Base-by-base conservation (phyloP, 2,888 invertebrate genomes). In the Pinctada fucata region DNA sequence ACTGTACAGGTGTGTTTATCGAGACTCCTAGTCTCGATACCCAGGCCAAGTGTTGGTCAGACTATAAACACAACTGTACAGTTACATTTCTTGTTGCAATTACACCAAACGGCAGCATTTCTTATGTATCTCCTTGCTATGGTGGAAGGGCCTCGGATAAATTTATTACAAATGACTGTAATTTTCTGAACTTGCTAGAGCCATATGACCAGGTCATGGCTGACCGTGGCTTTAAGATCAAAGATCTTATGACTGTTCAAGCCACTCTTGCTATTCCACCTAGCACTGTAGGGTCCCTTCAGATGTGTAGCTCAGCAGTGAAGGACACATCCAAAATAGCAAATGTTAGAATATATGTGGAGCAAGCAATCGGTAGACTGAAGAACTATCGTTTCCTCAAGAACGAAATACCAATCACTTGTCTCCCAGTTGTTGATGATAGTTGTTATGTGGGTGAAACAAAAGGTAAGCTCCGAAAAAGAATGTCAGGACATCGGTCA, bases 41-140 rank as follows among this genome's bases (percentile, higher is more conserved):
- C 4, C 79, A 78, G 66, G 81, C 80, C 31, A 45, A 63, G 65
- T 72, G 64, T 31, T 83, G 75, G 66, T 79, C 79, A 4, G 78
- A 79, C 48, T 84, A 84, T 72, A 83, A 84, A 71, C 79, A 83
- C 45, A 78, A 84, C 72, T 71, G 66, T 63, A 84, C 84, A 45
- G 16, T 80, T n/a, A 83, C 82, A 73, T 75, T 83, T 66, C 73
- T 83, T 50, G 75, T 84, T 47, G 70, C 52, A 3, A 80, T 82
- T n/a, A 76, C 82, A 16, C 84, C 82, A 45, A 80, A 66, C 71
- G 83, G 83, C 13, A 8, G 51, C 10, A 70, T 84, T 66, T 72
- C 75, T 13, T 78, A 49, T 75, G 70, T 81, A 8, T 84, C 84
- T 2, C 65, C 66, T 8, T 74, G 72, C 31, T 31, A 31, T 31